phyloP scores from a whole-genome alignment of 1,140 invertebrate genomes.

The Sinella curviseta region DNA sequence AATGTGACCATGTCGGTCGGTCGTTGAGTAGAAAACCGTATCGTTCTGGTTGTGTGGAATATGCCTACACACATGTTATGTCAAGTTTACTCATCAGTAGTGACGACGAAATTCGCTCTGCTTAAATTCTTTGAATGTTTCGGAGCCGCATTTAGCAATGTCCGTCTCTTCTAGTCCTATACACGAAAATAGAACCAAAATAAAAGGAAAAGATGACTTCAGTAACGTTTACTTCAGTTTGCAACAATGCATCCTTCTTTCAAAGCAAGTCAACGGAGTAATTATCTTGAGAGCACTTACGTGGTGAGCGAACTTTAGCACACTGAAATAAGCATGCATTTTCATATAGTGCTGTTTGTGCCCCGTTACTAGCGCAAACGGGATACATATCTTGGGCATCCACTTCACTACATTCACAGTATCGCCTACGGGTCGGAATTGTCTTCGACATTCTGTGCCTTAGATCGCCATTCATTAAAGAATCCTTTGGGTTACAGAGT shows the following conservation, averaged over 20 bases:
- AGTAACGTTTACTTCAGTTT: too few species aligned
- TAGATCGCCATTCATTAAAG: constrained; percentile 14
- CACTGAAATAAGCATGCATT: constrained; percentile 29
- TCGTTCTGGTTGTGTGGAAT: neutral
- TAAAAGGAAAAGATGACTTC: neutral
- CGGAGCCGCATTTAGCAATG: neutral
- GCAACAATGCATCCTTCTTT: neutral
- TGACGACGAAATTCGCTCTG: constrained; percentile 1
- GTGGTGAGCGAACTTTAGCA: constrained; percentile 23
- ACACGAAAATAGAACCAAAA: neutral
- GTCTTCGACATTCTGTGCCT: neutral
- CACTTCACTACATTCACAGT: constrained; percentile 25
- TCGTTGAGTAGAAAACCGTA: neutral
- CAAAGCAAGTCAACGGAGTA: neutral
- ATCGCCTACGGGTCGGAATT: constrained; percentile 3
- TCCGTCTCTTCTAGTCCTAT: neutral
- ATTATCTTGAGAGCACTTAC: constrained; percentile 17
- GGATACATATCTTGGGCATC: constrained; percentile 16
- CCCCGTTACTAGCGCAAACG: constrained; percentile 32
- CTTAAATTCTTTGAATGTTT: constrained; percentile 20
- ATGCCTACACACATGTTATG: too few species aligned
- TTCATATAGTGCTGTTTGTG: constrained; percentile 21
- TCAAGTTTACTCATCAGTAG: neutral
- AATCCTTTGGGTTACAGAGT: neutral
- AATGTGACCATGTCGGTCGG: neutral